Percentiles rank a stretch among this genome's conserved stretches.
Conservation (phyloP, 2,113 vertebrate genomes). For the Mesitornis unicolor region DNA sequence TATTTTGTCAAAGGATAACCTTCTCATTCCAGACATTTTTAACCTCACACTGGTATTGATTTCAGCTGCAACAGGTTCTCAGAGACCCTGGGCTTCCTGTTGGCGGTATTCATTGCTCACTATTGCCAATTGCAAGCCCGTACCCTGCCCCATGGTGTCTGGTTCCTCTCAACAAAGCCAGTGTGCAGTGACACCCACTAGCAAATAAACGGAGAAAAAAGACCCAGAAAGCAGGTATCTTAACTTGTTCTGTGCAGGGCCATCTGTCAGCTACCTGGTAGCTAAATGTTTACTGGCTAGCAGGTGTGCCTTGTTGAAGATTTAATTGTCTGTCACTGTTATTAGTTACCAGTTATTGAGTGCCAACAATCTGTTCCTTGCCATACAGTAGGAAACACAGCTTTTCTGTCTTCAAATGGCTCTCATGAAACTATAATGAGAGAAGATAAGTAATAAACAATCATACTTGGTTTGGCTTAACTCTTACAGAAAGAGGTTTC, state of each 20-base stretch:
- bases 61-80: constrained; percentile 46
- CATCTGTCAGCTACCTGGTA: constrained; percentile 35
- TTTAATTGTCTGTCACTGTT: neutral
- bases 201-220: neutral
- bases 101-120: neutral
- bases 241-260: neutral
- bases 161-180: constrained; percentile 4
- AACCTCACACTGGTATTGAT: constrained; percentile 18
- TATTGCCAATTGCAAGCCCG: neutral
- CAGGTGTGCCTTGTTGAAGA: neutral
- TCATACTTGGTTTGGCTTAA: neutral
- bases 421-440: neutral
- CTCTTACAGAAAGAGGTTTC: neutral
- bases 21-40: constrained; percentile 14
- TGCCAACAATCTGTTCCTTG: neutral
- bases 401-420: neutral
- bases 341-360: neutral
- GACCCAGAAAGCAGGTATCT: constrained; percentile 12
- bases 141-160: neutral
- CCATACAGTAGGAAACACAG: neutral
- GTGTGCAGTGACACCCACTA: neutral
- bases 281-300: neutral
- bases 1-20: neutral
- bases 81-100: constrained; percentile 19
- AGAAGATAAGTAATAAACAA: neutral